Conservation (phyloP, 2,888 invertebrate species). For the Chelonus formosanus region DNA sequence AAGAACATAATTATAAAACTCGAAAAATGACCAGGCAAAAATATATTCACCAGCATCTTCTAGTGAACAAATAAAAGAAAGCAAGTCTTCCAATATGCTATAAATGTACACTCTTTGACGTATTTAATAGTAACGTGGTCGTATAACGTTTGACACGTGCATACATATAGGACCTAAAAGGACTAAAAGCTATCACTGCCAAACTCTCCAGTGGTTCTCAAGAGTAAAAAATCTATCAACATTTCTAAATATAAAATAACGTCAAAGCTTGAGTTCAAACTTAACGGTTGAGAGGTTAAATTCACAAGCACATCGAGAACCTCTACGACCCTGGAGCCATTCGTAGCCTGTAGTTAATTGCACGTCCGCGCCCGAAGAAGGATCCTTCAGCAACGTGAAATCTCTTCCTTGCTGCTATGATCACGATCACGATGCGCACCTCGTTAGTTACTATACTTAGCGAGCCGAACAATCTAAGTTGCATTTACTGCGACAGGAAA, state of each 20-base stretch:
- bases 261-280: background rate
- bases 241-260: background rate
- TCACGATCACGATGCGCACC: constrained; percentile 36
- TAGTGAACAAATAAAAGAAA: constrained; percentile 38
- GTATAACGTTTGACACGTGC: constrained; percentile 63
- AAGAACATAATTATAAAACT: background rate
- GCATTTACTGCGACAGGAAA: background rate
- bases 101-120: constrained; percentile 63
- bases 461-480: constrained; percentile 4
- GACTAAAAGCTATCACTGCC: constrained; percentile 49
- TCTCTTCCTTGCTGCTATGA: constrained; percentile 23
- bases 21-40: background rate
- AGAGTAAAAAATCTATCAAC: background rate
- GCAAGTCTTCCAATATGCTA: constrained; percentile 61
- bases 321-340: constrained; percentile 44
- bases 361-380: constrained; percentile 59
- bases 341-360: constrained; percentile 61
- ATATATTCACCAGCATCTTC: background rate
- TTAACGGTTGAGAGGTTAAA: constrained; percentile 14
- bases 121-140: constrained; percentile 64
- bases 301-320: constrained; percentile 25
- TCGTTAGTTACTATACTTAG: constrained; percentile 37
- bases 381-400: constrained; percentile 48
- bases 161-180: constrained; percentile 60
- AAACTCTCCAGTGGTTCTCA: constrained; percentile 49